Evolutionary conservation across 2,888 invertebrate species (phyloP), one percentile per base, ranked within the genome.

Genomic region (Phaonia tiefii): DNA sequence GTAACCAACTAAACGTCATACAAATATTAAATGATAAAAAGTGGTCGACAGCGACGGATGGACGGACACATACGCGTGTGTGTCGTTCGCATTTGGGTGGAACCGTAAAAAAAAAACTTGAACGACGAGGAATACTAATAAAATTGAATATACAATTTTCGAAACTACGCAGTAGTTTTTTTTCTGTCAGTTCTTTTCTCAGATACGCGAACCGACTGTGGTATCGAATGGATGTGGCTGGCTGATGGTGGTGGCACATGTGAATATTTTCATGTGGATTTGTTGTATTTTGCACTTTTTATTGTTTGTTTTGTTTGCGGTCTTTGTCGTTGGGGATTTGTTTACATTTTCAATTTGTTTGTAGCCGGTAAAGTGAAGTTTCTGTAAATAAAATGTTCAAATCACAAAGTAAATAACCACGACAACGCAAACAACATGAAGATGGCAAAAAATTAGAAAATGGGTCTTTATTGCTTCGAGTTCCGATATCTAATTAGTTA

Each of bases 161-260:
- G 7, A 79, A 79, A 79, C 79, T 79, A 71, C 74, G 79, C 74
- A 79, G 70, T 79, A 79, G 69, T 79, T 79, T 78, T 72, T 51
- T 46, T 25, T 4, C 0, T 17, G 49, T 7, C 31, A 37, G 15
- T 37, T 37, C 37, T 11, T 26, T 56, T 15, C 31, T 4, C 17
- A 11, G 22, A 17, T 54, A 22, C 17, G 20, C 11, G 54, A 11
- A 20, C 22, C 4, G 54, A 22, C 5, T n/a, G 10, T 44, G n/a
- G 2, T 44, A 44, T 7, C 54, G 22, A 22, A 13, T 25, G 25
- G 20, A 13, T 25, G 54, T 54, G 54, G 7, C 17, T n/a, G 37
- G 8, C 39, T 20, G 60, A 20, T 20, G 15, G 60, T 58, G 4
- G 3, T 17, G 49, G 1, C 49, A 2, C n/a, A 15, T 26, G 26